phyloP scores from a whole-genome alignment of 2,113 vertebrate genomes.

The Ailuropoda melanoleuca region DNA sequence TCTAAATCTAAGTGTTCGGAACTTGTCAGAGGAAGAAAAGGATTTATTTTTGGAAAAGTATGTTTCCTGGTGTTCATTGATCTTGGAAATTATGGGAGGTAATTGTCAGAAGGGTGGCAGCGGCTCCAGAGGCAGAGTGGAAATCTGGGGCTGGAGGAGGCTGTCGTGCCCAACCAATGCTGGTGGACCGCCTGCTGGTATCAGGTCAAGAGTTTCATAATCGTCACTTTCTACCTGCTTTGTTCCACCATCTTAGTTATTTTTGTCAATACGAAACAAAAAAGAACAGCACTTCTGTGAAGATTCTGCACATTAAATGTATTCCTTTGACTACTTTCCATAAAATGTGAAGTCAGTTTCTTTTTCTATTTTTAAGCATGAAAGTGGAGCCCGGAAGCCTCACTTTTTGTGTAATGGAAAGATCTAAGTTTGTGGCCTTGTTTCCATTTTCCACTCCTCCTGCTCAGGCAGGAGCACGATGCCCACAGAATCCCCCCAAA shows the following conservation, averaged over 20 bases:
- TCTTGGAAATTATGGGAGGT: constrained; percentile 24
- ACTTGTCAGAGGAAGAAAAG: constrained; percentile 29
- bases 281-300: constrained; percentile 5
- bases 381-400: constrained; percentile 31
- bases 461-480: background rate
- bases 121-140: background rate
- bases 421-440: background rate
- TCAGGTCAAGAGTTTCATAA: background rate
- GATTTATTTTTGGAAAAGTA: constrained; percentile 39
- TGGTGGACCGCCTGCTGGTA: background rate
- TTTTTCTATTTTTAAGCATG: constrained; percentile 70
- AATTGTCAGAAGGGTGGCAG: background rate
- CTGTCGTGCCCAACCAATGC: background rate
- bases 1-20: constrained; percentile 32
- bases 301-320: constrained; percentile 35
- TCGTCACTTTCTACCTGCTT: background rate
- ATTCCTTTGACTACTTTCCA: constrained; percentile 55
- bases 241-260: background rate
- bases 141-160: background rate
- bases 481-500: background rate
- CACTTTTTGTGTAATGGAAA: constrained; percentile 38
- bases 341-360: constrained; percentile 52
- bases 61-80: constrained; percentile 28
- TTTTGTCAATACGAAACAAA: background rate
- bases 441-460: constrained; percentile 31